Conservation (phyloP, 2,113 vertebrate genomes). For the Melanotaenia duboulayi region DNA sequence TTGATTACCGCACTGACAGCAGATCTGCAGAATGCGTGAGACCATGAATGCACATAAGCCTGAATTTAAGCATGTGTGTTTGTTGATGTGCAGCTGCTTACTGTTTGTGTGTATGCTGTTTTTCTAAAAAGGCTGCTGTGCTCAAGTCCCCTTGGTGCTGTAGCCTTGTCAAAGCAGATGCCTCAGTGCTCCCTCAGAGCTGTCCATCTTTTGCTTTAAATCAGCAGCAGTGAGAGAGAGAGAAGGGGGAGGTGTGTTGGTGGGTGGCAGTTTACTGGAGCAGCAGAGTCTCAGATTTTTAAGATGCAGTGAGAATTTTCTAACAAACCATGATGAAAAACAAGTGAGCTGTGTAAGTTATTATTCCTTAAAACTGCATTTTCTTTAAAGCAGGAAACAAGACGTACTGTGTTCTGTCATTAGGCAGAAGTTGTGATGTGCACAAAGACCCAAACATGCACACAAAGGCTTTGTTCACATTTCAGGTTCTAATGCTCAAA, state of each 20-base stretch:
- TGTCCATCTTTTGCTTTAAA: conserved; percentile 57
- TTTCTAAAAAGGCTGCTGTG: conserved; percentile 24
- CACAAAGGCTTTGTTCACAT: background rate
- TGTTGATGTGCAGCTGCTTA: conserved; percentile 20
- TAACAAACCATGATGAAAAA: conserved; percentile 24
- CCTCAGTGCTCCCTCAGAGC: conserved; percentile 51
- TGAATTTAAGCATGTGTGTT: conserved; percentile 4
- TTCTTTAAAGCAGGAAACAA: conserved; percentile 3
- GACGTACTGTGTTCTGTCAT: background rate
- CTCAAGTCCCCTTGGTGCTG: conserved; percentile 34
- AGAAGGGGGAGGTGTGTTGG: background rate
- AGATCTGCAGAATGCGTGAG: conserved; percentile 13
- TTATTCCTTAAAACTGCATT: conserved; percentile 13
- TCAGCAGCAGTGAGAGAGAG: conserved; percentile 43
- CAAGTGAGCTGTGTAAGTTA: conserved; percentile 9
- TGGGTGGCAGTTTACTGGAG: conserved; percentile 2
- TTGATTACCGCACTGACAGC: conserved; percentile 56
- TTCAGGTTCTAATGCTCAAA: no score
- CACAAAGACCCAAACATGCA: background rate
- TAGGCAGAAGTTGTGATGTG: background rate
- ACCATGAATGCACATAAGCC: conserved; percentile 1
- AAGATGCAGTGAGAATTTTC: conserved; percentile 21
- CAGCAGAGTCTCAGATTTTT: conserved; percentile 26
- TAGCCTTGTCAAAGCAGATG: conserved; percentile 56
- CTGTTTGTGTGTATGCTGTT: conserved; percentile 32